Evolutionary conservation across 2,797 vertebrate species (phyloP).

Genomic region (Pseudochaenichthys georgianus): DNA sequence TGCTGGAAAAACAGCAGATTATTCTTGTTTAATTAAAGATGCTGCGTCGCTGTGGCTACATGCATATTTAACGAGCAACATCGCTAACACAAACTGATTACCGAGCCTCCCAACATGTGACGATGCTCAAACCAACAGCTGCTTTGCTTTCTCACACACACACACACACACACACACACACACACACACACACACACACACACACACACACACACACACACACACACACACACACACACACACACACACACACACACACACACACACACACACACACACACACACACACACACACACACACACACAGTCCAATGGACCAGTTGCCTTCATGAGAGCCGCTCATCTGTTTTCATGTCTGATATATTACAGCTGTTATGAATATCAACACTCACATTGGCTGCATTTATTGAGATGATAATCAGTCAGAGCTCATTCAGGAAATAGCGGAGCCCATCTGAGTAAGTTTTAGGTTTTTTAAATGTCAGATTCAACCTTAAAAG

Average conservation of each 20-base stretch:
- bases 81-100: conserved; percentile 63
- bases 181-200: neutral
- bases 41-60: conserved; percentile 66
- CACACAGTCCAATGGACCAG: conserved; percentile 6
- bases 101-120: conserved; percentile 48
- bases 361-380: conserved; percentile 16
- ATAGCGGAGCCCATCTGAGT: neutral
- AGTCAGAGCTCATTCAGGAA: conserved; percentile 14
- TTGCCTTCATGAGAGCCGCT: conserved; percentile 15
- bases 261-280: neutral
- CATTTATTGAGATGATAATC: conserved; percentile 9
- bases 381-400: conserved; percentile 13
- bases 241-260: neutral
- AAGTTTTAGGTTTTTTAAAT: neutral
- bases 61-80: conserved; percentile 79
- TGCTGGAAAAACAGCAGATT: conserved; percentile 77
- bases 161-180: conserved; percentile 15
- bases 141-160: conserved; percentile 29
- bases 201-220: neutral
- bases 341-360: conserved; percentile 35
- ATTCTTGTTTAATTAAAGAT: conserved; percentile 82
- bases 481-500: neutral
- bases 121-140: conserved; percentile 41
- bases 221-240: neutral
- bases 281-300: neutral